Base-by-base conservation (phyloP, 2,888 invertebrate genomes). In the Neoascia interrupta region DNA sequence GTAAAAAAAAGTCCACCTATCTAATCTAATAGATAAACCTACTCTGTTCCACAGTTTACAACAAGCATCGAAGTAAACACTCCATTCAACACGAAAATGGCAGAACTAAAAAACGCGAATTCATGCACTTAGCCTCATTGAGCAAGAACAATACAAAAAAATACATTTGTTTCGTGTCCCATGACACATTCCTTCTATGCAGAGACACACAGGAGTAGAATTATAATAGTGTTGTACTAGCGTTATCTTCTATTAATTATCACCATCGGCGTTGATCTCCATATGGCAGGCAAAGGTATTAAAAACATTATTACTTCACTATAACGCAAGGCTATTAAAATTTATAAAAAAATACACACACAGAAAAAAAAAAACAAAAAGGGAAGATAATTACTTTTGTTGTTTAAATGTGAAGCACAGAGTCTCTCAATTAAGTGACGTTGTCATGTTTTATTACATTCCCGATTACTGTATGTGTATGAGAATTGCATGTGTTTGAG, bases 201-300 rank as follows among this genome's bases (percentile, higher is more conserved):
- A 34, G 51, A 37, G 34, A 8, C 26, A 36, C 28, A 58, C 61
- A 13, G 39, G 13, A 47, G 47, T 39, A 2, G 36, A 53, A 41
- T 53, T 41, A 53, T 26, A 26, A 26, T 28, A 36, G 37, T 45
- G 66, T 60, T 66, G 45, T 72, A 53, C 53, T 51, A 43, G 56
- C 66, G 72, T 72, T 79, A 72, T 79, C 66, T 79, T 61, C 61
- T 66, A 61, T 68, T 79, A 79, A 79, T 76, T 72, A 79, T 79
- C 79, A 74, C 56, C 74, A 79, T 66, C 73, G 74, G 79, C 68
- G 79, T 79, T 73, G 79, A 73, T 79, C 79, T 68, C 56, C 64
- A 54, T 60, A 63, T 69, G 74, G 61, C 37, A 41, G 61, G 11
- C 45, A 19, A 56, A 61, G 56, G 34, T 49, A 56, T 41, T 64